Base-by-base conservation (phyloP, 2,113 vertebrate species). In the Upupa epops region DNA sequence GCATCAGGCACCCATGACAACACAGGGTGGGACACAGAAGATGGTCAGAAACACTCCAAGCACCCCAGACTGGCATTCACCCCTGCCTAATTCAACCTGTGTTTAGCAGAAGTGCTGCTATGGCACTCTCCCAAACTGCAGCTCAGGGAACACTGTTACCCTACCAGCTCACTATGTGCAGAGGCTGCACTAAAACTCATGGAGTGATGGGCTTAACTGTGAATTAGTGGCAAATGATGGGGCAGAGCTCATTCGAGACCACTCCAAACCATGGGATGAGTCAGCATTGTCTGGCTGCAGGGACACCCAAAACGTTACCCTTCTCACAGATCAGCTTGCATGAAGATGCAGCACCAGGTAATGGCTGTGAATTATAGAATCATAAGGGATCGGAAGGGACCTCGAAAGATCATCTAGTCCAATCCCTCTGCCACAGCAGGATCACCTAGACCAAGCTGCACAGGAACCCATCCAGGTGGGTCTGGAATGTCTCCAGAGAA, bases 291-390 rank as follows among this genome's bases (percentile, higher is more conserved):
- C 1, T 21, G 69, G 34, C 9, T 19, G 17, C 2, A 12, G 11
- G 34, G 40, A 22, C 11, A 45, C 28, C 29, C 49, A 51, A 25
- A 80, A 81, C 0, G 0, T 8, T 6, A 0, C 31, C 20, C 26
- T 48, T 54, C 28, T 59, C 36, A 20, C 29, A 60, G n/a, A 52
- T 12, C 51, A 87, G 52, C n/a, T 26, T 56, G 6, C 21, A 8
- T 0, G 4, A 31, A 78, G 32, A 40, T 1, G 2, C 2, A 45
- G 60, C 5, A 0, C 22, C 9, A 6, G 60, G 51, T 0, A 1
- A 73, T 0, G 5, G 40, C 51, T 83, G 40, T 36, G n/a, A n/a
- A n/a, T n/a, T n/a, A n/a, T n/a, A n/a, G n/a, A n/a, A n/a, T n/a
- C n/a, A n/a, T n/a, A n/a, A n/a, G n/a, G n/a, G n/a, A n/a, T n/a